Evolutionary conservation across 2,888 invertebrate genomes (phyloP).

Genomic region (Nysson spinosus): DNA sequence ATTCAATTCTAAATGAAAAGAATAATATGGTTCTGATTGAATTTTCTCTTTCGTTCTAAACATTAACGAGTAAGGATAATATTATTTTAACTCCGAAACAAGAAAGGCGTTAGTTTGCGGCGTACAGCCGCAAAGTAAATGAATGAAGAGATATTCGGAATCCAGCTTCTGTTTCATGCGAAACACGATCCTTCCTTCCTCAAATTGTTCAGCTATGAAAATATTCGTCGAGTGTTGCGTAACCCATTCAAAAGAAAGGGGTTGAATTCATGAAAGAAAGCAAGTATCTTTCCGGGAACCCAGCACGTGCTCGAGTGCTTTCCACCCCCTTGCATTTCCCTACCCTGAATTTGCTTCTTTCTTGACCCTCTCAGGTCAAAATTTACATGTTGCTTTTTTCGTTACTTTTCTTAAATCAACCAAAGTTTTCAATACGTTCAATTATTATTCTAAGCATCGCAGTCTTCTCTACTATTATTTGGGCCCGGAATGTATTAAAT

Average conservation of each 20-base stretch:
- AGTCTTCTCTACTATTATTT: too few species aligned
- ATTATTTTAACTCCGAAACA: too few species aligned
- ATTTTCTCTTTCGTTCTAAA: too few species aligned
- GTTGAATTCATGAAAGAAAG: slow-evolving; percentile 42
- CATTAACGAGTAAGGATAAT: too few species aligned
- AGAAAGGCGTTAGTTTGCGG: too few species aligned
- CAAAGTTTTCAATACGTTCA: too few species aligned
- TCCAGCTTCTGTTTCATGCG: slow-evolving; percentile 23
- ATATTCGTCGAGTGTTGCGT: slow-evolving; percentile 57
- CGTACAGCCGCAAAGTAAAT: neutral
- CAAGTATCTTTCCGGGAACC: slow-evolving; percentile 49
- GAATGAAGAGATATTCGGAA: slow-evolving; percentile 2
- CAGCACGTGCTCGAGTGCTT: slow-evolving; percentile 59
- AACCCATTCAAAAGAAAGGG: slow-evolving; percentile 56
- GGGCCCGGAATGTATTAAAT: too few species aligned
- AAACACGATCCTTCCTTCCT: slow-evolving; percentile 53
- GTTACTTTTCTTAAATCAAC: too few species aligned
- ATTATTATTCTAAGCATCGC: too few species aligned
- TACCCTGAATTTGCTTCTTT: slow-evolving; percentile 3
- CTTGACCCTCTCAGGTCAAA: slow-evolving; percentile 12
- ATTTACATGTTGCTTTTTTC: too few species aligned
- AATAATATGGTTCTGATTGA: too few species aligned
- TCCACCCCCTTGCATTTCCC: slow-evolving; percentile 19
- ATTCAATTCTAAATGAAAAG: too few species aligned
- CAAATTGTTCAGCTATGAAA: slow-evolving; percentile 67